phyloP scores from a whole-genome alignment of 2,888 invertebrate species.

The Tinea semifulvella region DNA sequence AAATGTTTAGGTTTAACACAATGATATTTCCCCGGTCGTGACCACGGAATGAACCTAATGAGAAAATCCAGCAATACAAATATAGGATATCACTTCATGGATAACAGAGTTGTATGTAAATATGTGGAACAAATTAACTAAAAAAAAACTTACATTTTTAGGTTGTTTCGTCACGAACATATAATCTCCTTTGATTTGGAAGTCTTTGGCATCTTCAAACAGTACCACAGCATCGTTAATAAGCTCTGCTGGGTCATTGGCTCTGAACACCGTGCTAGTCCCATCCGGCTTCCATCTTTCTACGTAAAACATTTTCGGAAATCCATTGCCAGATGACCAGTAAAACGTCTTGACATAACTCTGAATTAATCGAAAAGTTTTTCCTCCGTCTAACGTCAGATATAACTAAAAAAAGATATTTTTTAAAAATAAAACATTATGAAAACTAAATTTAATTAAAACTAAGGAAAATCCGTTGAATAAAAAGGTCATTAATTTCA shows the following conservation, averaged over 20 bases:
- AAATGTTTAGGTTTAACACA: no score
- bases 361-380: slow-evolving; percentile 74
- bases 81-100: no score
- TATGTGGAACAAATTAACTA: no score
- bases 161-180: slow-evolving; percentile 82
- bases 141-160: slow-evolving; percentile 59
- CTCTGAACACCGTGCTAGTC: slow-evolving; percentile 77
- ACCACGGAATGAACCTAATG: no score
- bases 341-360: slow-evolving; percentile 80
- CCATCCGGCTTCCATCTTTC: slow-evolving; percentile 72
- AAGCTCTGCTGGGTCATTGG: slow-evolving; percentile 55
- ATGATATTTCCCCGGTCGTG: no score
- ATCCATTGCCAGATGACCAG: slow-evolving; percentile 69
- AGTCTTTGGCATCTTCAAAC: slow-evolving; percentile 78
- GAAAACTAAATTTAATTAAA: not conserved
- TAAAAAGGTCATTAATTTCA: not conserved
- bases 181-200: slow-evolving; percentile 84
- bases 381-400: slow-evolving; percentile 79
- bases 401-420: slow-evolving; percentile 69
- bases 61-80: no score
- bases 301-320: slow-evolving; percentile 68
- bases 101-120: no score
- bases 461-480: not conserved
- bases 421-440: not conserved
- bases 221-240: slow-evolving; percentile 66